Evolutionary conservation across 2,113 vertebrate genomes (phyloP).

Genomic region (Oplegnathus fasciatus): DNA sequence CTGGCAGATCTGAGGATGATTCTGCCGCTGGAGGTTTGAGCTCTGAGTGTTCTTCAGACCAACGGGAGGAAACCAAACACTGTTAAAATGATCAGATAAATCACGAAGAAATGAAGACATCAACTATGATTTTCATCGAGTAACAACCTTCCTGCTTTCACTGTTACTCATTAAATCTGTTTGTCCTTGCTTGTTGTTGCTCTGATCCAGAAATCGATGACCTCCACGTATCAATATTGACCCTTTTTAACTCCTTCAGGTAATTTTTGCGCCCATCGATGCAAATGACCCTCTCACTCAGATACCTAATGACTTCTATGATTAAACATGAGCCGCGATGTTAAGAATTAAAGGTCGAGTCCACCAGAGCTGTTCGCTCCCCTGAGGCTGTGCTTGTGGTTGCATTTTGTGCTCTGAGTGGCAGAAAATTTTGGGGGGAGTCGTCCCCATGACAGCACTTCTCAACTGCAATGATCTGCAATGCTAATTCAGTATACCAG

Average conservation of each 20-base stretch:
- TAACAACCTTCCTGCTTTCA: neutral
- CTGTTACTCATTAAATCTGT: conserved; percentile 12
- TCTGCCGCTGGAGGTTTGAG: conserved; percentile 12
- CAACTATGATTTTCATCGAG: neutral
- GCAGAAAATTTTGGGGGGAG: conserved; percentile 46
- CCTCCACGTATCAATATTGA: conserved; percentile 36
- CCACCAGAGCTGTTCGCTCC: conserved; percentile 15
- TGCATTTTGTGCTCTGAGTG: conserved; percentile 50
- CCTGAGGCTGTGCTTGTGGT: conserved; percentile 27
- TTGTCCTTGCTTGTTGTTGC: conserved; percentile 24
- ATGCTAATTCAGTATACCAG: conserved; percentile 63
- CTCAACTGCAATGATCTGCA: conserved; percentile 69
- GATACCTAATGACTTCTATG: conserved; percentile 15
- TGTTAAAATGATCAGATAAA: conserved; percentile 23
- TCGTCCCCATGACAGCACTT: conserved; percentile 12
- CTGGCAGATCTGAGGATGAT: conserved; percentile 45
- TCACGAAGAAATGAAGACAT: neutral
- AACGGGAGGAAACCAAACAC: neutral
- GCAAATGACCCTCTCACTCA: conserved; percentile 42
- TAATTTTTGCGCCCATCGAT: conserved; percentile 11
- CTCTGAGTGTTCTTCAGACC: conserved; percentile 13
- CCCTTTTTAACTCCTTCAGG: conserved; percentile 49
- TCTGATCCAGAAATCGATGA: conserved; percentile 25
- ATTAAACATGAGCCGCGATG: conserved; percentile 63
- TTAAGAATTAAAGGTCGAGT: conserved; percentile 24